Base-by-base conservation (phyloP, 2,797 vertebrate species). In the Propithecus perrieri region DNA sequence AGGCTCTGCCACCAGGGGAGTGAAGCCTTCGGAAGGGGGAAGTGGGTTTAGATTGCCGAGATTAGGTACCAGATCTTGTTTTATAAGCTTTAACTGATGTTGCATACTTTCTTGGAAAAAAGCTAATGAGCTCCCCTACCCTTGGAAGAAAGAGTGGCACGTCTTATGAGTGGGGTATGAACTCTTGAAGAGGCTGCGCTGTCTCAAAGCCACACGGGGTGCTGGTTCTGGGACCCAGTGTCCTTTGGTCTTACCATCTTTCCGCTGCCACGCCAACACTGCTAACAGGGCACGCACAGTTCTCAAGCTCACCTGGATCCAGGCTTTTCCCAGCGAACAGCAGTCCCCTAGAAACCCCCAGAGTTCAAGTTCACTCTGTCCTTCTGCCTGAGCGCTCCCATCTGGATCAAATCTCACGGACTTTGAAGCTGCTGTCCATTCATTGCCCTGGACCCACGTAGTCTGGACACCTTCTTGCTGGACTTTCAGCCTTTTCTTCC, bases 1-100 rank as follows among this genome's bases (percentile, higher is more conserved):
- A 43, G 28, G 12, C 74, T 33, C 30, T 67, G 61, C 46, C 41
- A 15, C n/a, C 33, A 30, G n/a, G 18, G 30, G 7, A 55, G 11
- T 0, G 55, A 33, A 74, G 96, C 55, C 69, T 71, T 59, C 0
- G 79, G 79, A 83, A 50, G 96, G 86, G 71, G 88, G 35, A 65
- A 28, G 26, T 20, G 41, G 17, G 30, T 46, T 76, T 57, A 26
- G 41, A 41, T 69, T 76, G 50, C 22, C 81, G 80, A 26, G 43
- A 20, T 74, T 55, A 72, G 96, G 94, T 8, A 43, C 65, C 13
- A 63, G 74, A 22, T 59, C 57, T n/a, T 65, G 55, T 65, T 65
- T n/a, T 65, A 65, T 4, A 18, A 7, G 7, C 61, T 81, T 22
- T 83, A 2, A 30, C n/a, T 85, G 72, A 75, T 48, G 72, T 53